Evolutionary conservation across 2,113 vertebrate species (phyloP).

Genomic region (Pygoscelis adeliae): DNA sequence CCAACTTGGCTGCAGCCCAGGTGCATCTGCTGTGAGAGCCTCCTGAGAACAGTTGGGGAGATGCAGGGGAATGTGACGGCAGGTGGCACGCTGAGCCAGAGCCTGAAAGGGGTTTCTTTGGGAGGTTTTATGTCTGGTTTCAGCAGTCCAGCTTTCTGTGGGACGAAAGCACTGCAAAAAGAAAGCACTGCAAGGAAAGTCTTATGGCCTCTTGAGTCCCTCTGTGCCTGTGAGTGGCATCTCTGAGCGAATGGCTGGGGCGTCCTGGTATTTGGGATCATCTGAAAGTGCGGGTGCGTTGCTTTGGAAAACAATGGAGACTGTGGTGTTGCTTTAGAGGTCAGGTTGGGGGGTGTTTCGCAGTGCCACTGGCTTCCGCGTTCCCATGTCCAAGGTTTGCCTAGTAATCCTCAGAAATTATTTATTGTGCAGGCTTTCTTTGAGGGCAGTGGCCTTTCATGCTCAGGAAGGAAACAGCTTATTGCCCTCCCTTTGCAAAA

Average conservation of each 20-base stretch:
- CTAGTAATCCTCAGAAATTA: neutral
- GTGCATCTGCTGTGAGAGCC: neutral
- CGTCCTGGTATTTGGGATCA: neutral
- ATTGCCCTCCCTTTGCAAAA: neutral
- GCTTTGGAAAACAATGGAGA: neutral
- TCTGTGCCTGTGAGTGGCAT: neutral
- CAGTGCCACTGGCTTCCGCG: neutral
- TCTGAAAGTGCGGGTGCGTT: neutral
- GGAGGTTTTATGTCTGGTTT: neutral
- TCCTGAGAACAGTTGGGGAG: neutral
- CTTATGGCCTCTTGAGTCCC: neutral
- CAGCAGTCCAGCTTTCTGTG: neutral
- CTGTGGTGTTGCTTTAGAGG: neutral
- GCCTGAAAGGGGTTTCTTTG: neutral
- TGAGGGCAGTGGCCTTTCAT: neutral
- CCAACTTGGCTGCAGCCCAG: conserved; percentile 19
- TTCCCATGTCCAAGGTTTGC: neutral
- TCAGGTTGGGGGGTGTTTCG: neutral
- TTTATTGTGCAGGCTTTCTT: neutral
- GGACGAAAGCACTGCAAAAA: neutral
- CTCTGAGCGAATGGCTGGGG: neutral
- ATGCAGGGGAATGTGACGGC: neutral
- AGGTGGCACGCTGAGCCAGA: neutral
- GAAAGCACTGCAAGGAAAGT: neutral
- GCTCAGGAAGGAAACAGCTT: neutral